Percentiles rank a stretch among this genome's conserved stretches.
Evolutionary conservation across 2,888 invertebrate genomes (phyloP).

Genomic region (Lepas anatifera): DNA sequence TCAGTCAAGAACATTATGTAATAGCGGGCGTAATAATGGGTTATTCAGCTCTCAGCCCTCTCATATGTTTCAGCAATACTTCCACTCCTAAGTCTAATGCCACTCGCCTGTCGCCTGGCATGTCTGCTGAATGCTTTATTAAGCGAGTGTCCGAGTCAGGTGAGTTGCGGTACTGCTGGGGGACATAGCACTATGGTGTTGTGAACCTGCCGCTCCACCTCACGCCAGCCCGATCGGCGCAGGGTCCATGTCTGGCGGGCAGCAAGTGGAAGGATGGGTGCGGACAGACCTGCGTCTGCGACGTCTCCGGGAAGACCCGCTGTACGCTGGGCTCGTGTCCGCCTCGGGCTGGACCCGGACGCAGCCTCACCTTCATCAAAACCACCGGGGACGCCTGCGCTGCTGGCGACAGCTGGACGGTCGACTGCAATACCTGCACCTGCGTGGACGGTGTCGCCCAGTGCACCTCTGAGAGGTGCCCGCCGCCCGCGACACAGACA

Average conservation of each 20-base stretch:
- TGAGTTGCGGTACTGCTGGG: too few species aligned
- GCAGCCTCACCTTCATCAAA: neutral
- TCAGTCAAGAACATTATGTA: too few species aligned
- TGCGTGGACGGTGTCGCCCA: constrained; percentile 15
- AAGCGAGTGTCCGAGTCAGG: too few species aligned
- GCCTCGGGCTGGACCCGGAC: neutral
- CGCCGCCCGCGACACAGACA: neutral
- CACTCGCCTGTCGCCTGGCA: too few species aligned
- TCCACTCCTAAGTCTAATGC: too few species aligned
- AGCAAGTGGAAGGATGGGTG: neutral
- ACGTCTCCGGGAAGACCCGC: neutral
- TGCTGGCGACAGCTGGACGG: neutral
- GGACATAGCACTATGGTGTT: too few species aligned
- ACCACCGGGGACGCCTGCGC: neutral
- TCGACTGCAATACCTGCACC: constrained; percentile 16
- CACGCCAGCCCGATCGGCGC: neutral
- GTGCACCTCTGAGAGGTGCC: neutral
- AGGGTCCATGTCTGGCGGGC: neutral
- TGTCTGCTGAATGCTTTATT: too few species aligned
- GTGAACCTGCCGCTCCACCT: too few species aligned
- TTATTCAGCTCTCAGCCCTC: too few species aligned
- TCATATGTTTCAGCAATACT: too few species aligned
- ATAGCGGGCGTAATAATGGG: too few species aligned
- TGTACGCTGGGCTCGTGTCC: neutral
- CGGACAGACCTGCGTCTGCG: constrained; percentile 4